Evolutionary conservation across 92 coral and sea anemone genomes (phyloP), one percentile per base, ranked within the genome.

Genomic region (Epizoanthus ramosus): DNA sequence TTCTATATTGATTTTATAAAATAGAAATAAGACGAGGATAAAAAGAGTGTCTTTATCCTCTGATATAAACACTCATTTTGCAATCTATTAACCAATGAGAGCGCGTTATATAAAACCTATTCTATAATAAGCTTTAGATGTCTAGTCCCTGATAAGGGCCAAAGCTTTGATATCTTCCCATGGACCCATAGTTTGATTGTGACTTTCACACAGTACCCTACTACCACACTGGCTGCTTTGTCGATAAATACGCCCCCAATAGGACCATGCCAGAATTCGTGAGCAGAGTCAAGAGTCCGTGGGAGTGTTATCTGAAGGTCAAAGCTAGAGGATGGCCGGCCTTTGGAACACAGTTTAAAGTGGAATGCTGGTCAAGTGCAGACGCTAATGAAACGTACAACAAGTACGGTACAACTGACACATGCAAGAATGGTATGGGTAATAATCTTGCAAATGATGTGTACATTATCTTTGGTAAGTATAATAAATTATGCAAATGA

Each of bases 331-430:
- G 43, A 6, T 77, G 71, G 70, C 71, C 71, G 9, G 82, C 56
- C 6, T 77, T 77, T 23, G 82, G 82, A n/a, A 77, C 82, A 12
- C 82, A 77, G 82, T 14, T 1, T 19, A 17, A 17, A 12, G 8
- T 59, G 7, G 82, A 77, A 37, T 77, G 82, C 43, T 77, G 82
- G 71, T 77, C 82, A 12, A 77, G 82, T 12, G 3, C 57, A 3
- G 71, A 60, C 50, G 82, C 57, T 12, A 60, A 77, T 39, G 7
- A 14, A 23, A 77, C 82, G 54, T 77, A 77, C 37, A 17, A 63
- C 59, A 45, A 61, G 14, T 61, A 77, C 47, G 57, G 57, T 61
- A 19, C 58, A 37, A 39, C 82, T 18, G 59, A 77, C 41, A 41
- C 19, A 12, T 77, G 82, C 82, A 17, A n/a, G 41, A 61, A 61